These are phyloP conservation scores for Ceryle rudis DNA, from an alignment of 2,797 vertebrate genomes.

Conservation along the genomic window DNA sequence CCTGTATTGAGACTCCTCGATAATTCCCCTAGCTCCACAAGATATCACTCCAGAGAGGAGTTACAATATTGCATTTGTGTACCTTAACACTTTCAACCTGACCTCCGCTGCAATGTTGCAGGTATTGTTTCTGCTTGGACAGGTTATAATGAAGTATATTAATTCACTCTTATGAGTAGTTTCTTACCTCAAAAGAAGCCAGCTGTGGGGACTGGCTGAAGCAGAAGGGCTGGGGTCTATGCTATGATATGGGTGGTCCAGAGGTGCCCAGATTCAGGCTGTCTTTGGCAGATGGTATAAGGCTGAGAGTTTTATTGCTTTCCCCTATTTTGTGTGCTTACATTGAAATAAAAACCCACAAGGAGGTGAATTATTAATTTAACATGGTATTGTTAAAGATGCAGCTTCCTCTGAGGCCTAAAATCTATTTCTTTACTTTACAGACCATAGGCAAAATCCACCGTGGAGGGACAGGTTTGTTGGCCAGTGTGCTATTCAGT, in stretches of 20 bases:
- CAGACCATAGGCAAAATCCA: background rate
- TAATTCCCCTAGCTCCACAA: conserved; percentile 7
- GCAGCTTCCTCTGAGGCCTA: background rate
- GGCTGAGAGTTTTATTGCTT: background rate
- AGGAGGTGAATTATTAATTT: background rate
- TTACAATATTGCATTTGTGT: background rate
- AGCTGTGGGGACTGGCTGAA: background rate
- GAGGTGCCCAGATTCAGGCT: background rate
- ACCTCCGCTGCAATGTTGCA: background rate
- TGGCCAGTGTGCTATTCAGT: background rate
- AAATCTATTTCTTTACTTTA: background rate
- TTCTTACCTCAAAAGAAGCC: background rate
- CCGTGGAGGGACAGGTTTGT: background rate
- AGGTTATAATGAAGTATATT: background rate
- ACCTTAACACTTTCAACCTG: background rate
- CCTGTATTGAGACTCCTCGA: conserved; percentile 2
- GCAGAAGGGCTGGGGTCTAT: background rate
- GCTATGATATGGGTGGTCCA: background rate
- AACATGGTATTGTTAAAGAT: background rate
- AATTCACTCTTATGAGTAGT: background rate
- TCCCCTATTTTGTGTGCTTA: background rate
- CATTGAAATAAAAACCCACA: background rate
- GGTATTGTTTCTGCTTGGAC: background rate
- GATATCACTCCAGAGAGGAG: no score
- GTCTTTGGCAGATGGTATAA: background rate